A percentile compares a stretch with the other conserved stretches of the same genome.
Evolutionary conservation across 2,888 invertebrate species (phyloP).

Genomic region (Plagodis dolabraria): DNA sequence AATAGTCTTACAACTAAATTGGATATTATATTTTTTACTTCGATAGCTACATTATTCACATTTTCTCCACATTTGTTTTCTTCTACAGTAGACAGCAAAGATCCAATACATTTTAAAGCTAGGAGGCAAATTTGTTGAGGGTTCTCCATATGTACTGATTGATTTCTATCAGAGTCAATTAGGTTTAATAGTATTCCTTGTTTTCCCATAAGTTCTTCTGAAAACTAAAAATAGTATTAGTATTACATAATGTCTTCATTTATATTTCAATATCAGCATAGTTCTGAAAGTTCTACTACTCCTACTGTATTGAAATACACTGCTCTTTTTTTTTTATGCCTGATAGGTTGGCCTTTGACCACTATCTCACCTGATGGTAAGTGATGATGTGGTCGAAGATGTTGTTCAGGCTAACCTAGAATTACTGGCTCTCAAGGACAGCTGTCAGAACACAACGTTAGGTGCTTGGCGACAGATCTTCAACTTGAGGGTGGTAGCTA

Average conservation of each 20-base stretch:
- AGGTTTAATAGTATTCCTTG: slow-evolving; percentile 65
- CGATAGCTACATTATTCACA: slow-evolving; percentile 41
- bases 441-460: too few relatives aligned
- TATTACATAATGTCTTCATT: not conserved
- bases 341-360: too few relatives aligned
- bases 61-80: slow-evolving; percentile 44
- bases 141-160: slow-evolving; percentile 47
- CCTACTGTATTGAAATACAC: not conserved
- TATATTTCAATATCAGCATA: too few relatives aligned
- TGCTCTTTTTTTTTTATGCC: too few relatives aligned
- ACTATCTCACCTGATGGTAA: too few relatives aligned
- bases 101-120: slow-evolving; percentile 65
- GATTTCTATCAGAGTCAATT: slow-evolving; percentile 52
- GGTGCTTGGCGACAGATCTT: too few relatives aligned
- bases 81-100: slow-evolving; percentile 55
- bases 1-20: slow-evolving; percentile 69
- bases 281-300: too few relatives aligned
- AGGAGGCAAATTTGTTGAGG: slow-evolving; percentile 62
- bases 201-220: slow-evolving; percentile 64
- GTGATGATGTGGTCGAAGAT: too few relatives aligned
- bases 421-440: too few relatives aligned
- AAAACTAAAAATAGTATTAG: slow-evolving; percentile 63
- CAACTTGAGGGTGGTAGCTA: too few relatives aligned
- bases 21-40: slow-evolving; percentile 64
- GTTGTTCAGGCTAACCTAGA: too few relatives aligned